Evolutionary conservation across 1,140 invertebrate species (phyloP).

Genomic region (Drosophila tani): DNA sequence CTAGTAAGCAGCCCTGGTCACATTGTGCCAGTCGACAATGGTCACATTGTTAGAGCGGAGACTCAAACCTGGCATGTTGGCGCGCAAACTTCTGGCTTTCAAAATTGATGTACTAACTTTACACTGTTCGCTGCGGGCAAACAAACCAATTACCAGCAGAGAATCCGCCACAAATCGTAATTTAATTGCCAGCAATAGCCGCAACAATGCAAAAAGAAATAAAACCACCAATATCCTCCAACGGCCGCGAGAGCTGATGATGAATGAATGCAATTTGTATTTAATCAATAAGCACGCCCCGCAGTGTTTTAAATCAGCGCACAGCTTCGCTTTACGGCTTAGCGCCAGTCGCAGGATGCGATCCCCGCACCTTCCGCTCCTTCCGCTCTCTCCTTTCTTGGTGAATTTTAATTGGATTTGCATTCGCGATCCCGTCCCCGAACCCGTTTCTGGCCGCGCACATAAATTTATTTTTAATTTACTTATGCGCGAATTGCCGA

Average conservation of each 20-base stretch:
- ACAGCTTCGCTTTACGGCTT: constrained; percentile 81
- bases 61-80: neutral
- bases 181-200: constrained; percentile 69
- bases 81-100: constrained; percentile 5
- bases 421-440: constrained; percentile 55
- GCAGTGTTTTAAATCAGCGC: constrained; percentile 82
- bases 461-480: constrained; percentile 84
- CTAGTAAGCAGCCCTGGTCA: neutral
- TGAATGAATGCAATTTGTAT: constrained; percentile 82
- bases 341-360: constrained; percentile 68
- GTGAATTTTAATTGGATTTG: constrained; percentile 81
- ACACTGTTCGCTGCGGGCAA: constrained; percentile 26
- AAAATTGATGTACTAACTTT: neutral
- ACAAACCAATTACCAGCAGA: constrained; percentile 26
- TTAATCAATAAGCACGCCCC: constrained; percentile 82
- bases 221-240: constrained; percentile 29
- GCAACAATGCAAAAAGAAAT: constrained; percentile 21
- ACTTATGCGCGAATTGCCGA: constrained; percentile 77
- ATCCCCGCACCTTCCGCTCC: constrained; percentile 9
- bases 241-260: constrained; percentile 49
- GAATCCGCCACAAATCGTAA: constrained; percentile 63
- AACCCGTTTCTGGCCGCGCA: constrained; percentile 61
- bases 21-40: neutral
- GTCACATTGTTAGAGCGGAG: neutral
- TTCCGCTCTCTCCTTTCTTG: constrained; percentile 28